Percentiles rank a stretch among this genome's conserved stretches.
Evolutionary conservation across 2,113 vertebrate species (phyloP).

Genomic region (Aphyosemion australe): DNA sequence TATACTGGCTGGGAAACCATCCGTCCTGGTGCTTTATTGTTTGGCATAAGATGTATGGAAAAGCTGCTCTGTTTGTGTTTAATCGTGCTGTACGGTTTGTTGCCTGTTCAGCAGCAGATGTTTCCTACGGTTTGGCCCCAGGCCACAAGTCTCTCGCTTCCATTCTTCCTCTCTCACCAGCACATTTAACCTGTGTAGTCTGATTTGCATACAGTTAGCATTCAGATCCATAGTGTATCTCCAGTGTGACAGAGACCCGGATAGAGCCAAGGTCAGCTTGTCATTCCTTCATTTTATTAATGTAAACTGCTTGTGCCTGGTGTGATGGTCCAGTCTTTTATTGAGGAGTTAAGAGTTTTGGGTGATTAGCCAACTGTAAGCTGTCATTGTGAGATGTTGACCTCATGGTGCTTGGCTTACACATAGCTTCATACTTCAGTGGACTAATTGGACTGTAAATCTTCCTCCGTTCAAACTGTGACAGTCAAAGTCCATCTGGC

Average conservation of each 20-base stretch:
- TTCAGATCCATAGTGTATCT: constrained; percentile 10
- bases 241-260: constrained; percentile 1
- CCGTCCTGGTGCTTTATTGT: too few relatives aligned
- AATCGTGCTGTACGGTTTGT: too few relatives aligned
- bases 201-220: constrained; percentile 33
- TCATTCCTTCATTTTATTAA: constrained; percentile 30
- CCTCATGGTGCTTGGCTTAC: constrained; percentile 20
- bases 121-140: too few relatives aligned
- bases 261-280: not conserved
- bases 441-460: constrained; percentile 61
- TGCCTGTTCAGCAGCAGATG: too few relatives aligned
- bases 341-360: constrained; percentile 34
- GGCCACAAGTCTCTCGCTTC: too few relatives aligned
- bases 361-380: constrained; percentile 53
- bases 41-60: too few relatives aligned
- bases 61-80: too few relatives aligned
- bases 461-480: constrained; percentile 31
- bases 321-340: constrained; percentile 37
- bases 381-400: constrained; percentile 38
- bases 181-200: too few relatives aligned
- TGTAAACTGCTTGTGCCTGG: constrained; percentile 14
- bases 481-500: constrained; percentile 30
- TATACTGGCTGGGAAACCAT: too few relatives aligned
- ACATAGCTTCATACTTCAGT: constrained; percentile 40
- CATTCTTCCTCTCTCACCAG: too few relatives aligned